Conservation (phyloP, 2,888 invertebrate genomes). For the Drosophila koepferae region DNA sequence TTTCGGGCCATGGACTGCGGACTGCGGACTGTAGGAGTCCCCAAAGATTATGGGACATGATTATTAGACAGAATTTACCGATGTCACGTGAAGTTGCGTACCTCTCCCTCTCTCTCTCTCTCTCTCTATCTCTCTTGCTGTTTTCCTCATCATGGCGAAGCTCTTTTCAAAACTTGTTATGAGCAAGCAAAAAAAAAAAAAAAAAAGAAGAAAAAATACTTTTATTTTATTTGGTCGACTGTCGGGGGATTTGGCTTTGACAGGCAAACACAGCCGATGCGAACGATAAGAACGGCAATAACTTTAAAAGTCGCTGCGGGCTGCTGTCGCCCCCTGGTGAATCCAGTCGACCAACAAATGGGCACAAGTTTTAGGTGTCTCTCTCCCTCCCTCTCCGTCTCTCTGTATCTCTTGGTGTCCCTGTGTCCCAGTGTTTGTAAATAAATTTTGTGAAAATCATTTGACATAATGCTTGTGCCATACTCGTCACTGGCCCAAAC, state of each 20-base stretch:
- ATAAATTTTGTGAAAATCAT: conserved; percentile 57
- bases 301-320: conserved; percentile 75
- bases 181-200: conserved; percentile 20
- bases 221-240: conserved; percentile 23
- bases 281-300: conserved; percentile 70
- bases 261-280: conserved; percentile 51
- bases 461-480: conserved; percentile 57
- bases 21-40: conserved; percentile 12
- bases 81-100: conserved; percentile 55
- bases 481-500: conserved; percentile 52
- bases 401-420: background rate
- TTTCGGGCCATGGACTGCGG: conserved; percentile 12
- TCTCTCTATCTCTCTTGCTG: background rate
- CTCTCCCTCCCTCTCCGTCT: background rate
- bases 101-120: too few species aligned
- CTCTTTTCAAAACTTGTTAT: conserved; percentile 20
- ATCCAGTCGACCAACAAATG: conserved; percentile 15
- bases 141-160: background rate
- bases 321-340: conserved; percentile 8
- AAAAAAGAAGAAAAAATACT: background rate
- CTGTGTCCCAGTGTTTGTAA: background rate
- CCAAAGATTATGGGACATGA: conserved; percentile 50
- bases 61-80: conserved; percentile 63
- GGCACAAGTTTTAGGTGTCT: conserved; percentile 46
- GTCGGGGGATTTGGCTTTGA: conserved; percentile 67